Evolutionary conservation across 2,888 invertebrate genomes (phyloP), one percentile per base, ranked within the genome.

Genomic region (Rhingia rostrata): DNA sequence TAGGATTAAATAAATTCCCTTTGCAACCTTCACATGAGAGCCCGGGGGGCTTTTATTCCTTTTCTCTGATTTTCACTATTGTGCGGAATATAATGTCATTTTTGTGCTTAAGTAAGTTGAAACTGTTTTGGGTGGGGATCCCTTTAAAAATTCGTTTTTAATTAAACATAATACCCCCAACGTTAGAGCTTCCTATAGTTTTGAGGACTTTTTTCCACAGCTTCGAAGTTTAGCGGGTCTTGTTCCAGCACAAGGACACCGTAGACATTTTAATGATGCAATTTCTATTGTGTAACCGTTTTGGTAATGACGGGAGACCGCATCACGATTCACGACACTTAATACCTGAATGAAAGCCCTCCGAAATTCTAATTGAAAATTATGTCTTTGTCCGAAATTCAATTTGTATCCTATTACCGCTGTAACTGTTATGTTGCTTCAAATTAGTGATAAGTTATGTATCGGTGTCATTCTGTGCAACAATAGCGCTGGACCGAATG

Each of bases 381-480:
- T 64, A 58, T 60, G 64, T 45, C 43, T 60, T 54, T 66, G 73
- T 54, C 53, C 51, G 41, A 49, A 78, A 72, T 45, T 54, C 56
- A 72, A 60, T 73, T 73, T 32, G 14, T 22, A 58, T 51, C 51
- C 33, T 37, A 33, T 49, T 22, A 6, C 7, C 14, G 12, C 43
- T 14, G 4, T 7, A 35, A 53, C 45, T 54, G 22, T 47, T 54
- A 60, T 61, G 60, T 67, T 39, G 35, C 41, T 56, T 63, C 67
- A 51, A 74, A 81, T 81, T 75, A 69, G 43, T 45, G 63, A 45
- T 32, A 81, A 41, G 14, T 63, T 69, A 63, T 60, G 33, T 53
- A 78, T 53, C 33, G 37, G 12, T 66, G 30, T 45, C 22, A 37
- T 14, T 33, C 37, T 3, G n/a, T 14, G 37, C 33, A 75, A 51